Conservation (phyloP, 2,797 vertebrate genomes). For the Pelobates cultripes region DNA sequence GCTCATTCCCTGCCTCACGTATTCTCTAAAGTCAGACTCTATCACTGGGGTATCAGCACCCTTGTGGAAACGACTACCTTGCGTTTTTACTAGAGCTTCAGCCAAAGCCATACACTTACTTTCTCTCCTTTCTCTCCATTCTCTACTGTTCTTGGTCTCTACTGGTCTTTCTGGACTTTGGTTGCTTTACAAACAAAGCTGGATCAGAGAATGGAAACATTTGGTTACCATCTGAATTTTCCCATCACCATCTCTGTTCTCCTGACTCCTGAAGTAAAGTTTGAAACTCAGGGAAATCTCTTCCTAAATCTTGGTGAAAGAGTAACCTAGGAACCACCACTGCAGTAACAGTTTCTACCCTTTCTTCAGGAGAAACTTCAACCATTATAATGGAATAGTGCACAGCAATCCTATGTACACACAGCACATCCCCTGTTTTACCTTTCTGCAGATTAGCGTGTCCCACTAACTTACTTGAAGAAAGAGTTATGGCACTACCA, state of each 20-base stretch:
- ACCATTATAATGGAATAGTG: neutral
- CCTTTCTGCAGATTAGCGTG: neutral
- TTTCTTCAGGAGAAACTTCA: neutral
- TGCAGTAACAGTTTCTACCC: neutral
- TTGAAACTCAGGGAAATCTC: neutral
- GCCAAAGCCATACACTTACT: neutral
- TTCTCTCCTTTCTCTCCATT: too few relatives aligned
- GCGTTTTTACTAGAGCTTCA: neutral
- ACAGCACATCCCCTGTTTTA: neutral
- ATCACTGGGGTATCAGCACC: too few relatives aligned
- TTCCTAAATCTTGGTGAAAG: neutral
- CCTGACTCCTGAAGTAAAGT: too few relatives aligned
- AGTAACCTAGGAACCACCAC: neutral
- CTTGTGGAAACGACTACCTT: too few relatives aligned
- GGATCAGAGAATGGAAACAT: too few relatives aligned
- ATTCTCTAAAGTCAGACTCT: too few relatives aligned
- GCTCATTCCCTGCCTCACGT: too few relatives aligned
- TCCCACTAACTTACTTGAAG: neutral
- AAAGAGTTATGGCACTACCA: neutral
- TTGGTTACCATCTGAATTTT: too few relatives aligned
- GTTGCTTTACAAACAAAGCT: too few relatives aligned
- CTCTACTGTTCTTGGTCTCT: too few relatives aligned
- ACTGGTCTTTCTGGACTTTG: too few relatives aligned
- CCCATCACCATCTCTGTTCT: too few relatives aligned
- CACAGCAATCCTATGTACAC: neutral